Evolutionary conservation across 1,140 invertebrate genomes (phyloP).

Genomic region (Eriocheir sinensis): DNA sequence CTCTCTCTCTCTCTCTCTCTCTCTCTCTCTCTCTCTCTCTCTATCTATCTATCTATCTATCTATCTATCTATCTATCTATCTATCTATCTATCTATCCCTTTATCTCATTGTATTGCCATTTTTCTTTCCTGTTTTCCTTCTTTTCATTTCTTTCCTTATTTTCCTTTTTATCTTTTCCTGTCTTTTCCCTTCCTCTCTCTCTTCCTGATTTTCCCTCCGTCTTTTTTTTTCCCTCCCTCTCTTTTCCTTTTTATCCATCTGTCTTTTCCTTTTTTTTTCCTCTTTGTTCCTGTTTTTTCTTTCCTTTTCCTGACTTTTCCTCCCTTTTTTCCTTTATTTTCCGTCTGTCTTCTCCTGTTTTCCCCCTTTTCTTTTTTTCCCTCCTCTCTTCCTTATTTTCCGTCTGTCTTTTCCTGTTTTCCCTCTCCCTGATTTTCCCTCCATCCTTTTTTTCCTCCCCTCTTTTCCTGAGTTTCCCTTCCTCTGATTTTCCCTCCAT

Average conservation of each 20-base stretch:
- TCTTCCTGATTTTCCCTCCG: neutral
- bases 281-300: neutral
- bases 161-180: neutral
- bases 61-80: neutral
- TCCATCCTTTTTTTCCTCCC: neutral
- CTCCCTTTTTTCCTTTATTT: neutral
- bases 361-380: neutral
- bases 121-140: neutral
- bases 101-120: neutral
- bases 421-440: neutral
- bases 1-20: neutral
- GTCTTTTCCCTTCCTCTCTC: neutral
- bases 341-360: neutral
- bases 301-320: neutral
- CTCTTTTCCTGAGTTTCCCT: neutral
- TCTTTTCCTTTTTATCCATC: neutral
- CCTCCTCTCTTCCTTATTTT: neutral
- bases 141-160: neutral
- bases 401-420: neutral
- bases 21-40: neutral
- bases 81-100: neutral
- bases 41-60: neutral
- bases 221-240: neutral
- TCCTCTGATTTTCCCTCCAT: constrained; percentile 39
- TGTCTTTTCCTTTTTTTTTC: neutral